Evolutionary conservation across 64 coral and sea anemone species (phyloP), one percentile per base, ranked within the genome.

Genomic region (Cladopsammia gracilis): DNA sequence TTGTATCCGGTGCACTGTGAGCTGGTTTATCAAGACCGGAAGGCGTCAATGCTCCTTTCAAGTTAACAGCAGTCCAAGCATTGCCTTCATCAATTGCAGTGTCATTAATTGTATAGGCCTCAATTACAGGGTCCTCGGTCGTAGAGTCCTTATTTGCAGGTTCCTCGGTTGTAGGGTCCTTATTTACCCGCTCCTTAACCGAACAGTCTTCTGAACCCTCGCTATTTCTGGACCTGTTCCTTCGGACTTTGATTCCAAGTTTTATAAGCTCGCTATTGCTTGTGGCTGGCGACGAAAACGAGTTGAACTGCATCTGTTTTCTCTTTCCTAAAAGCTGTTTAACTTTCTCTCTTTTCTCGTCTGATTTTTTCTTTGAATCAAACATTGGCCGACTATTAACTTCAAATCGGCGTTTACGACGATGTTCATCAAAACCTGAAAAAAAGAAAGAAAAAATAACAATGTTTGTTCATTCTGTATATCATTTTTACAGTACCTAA

Each of bases 381-480:
- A 84, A 84, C 42, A 84, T 48, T 48, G 80, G 80, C 19, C 80
- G 26, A 14, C 45, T 67, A 62, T 84, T 84, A 19, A 84, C 62
- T 84, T 84, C 80, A 51, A 64, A 68, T 2, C 80, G 80, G 3
- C 62, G 60, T 50, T 84, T 84, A 11, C 80, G 80, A 67, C 80
- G 80, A 51, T 84, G 80, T 4, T 48, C 80, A 12, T 84, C 80
- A 84, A 84, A 84, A 48, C 80, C 80, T 84, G 46, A 4, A 84
- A 68, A 23, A 67, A 50, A 5, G 50, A 19, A 22, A 6, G 0
- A 20, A n/a, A 49, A 49, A 3, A 18, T 7, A 49, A 34, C 34
- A 34, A 34, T 34, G 34, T 34, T 34, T 34, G 34, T 34, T 34
- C 34, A 34, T 34, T 2, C 34, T 34, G 34, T 34, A 34, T 34